Conservation (phyloP, 2,113 vertebrate species). For the Vombatus ursinus region DNA sequence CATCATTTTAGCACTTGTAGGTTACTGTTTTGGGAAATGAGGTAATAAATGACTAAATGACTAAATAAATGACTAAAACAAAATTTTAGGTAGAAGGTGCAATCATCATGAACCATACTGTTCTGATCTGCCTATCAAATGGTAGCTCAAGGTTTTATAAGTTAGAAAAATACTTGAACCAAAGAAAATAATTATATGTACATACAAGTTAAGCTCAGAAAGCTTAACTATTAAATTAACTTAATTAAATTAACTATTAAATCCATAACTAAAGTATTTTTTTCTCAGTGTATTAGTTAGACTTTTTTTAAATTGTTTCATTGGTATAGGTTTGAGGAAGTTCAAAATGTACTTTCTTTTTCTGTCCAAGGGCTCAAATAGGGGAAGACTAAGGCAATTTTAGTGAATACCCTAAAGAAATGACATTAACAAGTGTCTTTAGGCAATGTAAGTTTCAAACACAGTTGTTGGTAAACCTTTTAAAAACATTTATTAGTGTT, state of each 20-base stretch:
- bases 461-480: conserved; percentile 61
- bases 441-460: conserved; percentile 51
- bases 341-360: conserved; percentile 17
- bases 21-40: too few relatives aligned
- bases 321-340: conserved; percentile 8
- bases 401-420: conserved; percentile 33
- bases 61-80: too few relatives aligned
- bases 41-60: too few relatives aligned
- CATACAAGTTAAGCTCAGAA: not conserved
- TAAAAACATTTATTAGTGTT: conserved; percentile 65
- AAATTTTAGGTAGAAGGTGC: not conserved
- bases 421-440: conserved; percentile 54
- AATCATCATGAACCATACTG: not conserved
- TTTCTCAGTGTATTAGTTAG: not conserved
- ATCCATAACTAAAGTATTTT: not conserved
- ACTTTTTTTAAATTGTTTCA: not conserved
- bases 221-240: not conserved
- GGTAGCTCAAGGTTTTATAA: not conserved
- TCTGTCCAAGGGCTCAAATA: conserved; percentile 45
- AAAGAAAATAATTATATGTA: not conserved
- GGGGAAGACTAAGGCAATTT: conserved; percentile 37
- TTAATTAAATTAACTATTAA: not conserved
- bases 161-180: not conserved
- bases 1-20: not conserved
- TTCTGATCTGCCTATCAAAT: not conserved